Evolutionary conservation across 1,140 invertebrate species (phyloP).

Genomic region (Acromyrmex heyeri): DNA sequence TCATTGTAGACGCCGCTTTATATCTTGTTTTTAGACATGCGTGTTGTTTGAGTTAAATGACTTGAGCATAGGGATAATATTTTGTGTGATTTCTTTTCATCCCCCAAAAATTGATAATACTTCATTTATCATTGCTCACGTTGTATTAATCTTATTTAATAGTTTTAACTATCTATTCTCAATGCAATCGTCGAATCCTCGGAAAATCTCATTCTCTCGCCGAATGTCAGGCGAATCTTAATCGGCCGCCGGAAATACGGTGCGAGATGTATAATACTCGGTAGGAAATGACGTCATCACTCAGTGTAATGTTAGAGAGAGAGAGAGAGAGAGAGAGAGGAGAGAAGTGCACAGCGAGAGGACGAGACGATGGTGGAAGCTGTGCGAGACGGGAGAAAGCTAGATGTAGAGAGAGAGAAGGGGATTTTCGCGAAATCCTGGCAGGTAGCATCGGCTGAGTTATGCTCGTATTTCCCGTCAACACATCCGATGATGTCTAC

Average conservation of each 20-base stretch:
- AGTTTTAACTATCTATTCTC: conserved; percentile 10
- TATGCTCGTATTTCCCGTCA: conserved; percentile 86
- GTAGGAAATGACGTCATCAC: conserved; percentile 84
- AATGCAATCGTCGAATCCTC: conserved; percentile 5
- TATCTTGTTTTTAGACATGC: no score
- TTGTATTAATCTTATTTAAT: background rate
- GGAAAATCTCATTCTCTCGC: conserved; percentile 72
- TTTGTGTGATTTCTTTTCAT: background rate
- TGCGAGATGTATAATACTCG: conserved; percentile 80
- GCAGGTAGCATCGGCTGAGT: conserved; percentile 82
- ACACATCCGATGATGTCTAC: conserved; percentile 85
- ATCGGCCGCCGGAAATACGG: conserved; percentile 80
- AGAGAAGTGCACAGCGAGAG: conserved; percentile 54
- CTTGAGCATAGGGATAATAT: background rate
- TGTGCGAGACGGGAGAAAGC: conserved; percentile 48
- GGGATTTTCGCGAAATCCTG: conserved; percentile 81
- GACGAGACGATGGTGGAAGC: conserved; percentile 51
- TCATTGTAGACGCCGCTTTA: no score
- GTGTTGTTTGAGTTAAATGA: no score
- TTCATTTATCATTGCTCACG: background rate
- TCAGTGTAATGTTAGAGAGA: conserved; percentile 78
- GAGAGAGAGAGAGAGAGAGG: conserved; percentile 36
- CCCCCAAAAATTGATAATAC: background rate
- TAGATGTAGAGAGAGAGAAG: conserved; percentile 46
- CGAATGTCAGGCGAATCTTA: conserved; percentile 77